Conservation (phyloP, 2,797 vertebrate genomes). For the Miichthys miiuy region DNA sequence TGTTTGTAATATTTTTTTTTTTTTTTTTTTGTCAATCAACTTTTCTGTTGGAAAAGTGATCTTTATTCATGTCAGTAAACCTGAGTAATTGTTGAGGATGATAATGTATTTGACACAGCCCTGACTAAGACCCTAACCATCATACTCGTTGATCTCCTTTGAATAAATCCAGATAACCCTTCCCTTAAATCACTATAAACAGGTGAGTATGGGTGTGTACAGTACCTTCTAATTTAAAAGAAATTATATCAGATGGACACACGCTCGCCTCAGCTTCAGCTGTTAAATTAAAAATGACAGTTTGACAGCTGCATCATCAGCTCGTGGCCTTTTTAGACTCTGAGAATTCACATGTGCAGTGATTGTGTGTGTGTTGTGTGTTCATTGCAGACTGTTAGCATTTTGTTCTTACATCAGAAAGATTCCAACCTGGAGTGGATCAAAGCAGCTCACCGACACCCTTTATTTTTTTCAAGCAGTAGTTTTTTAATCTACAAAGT, state of each 20-base stretch:
- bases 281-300: conserved; percentile 5
- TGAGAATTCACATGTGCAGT: conserved; percentile 2
- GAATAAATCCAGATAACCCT: conserved; percentile 18
- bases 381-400: not conserved
- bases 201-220: conserved; percentile 16
- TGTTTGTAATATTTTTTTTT: not conserved
- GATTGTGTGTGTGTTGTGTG: not conserved
- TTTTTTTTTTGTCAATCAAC: not conserved
- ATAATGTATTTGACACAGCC: not conserved
- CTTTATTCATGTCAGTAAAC: not conserved
- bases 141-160: not conserved
- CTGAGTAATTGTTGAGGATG: not conserved
- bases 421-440: conserved; percentile 10
- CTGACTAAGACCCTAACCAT: not conserved
- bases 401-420: conserved; percentile 20
- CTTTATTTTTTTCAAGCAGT: not conserved
- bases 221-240: not conserved
- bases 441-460: conserved; percentile 5
- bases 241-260: conserved; percentile 23
- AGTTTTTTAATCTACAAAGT: conserved; percentile 26
- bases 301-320: conserved; percentile 16
- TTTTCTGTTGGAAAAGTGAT: not conserved
- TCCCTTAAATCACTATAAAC: not conserved
- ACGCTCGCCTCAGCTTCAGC: not conserved
- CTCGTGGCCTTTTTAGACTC: not conserved